Percentiles rank a stretch among this genome's conserved stretches.
Conservation (phyloP, 2,888 invertebrate genomes). For the Oxyteleia sp. region DNA sequence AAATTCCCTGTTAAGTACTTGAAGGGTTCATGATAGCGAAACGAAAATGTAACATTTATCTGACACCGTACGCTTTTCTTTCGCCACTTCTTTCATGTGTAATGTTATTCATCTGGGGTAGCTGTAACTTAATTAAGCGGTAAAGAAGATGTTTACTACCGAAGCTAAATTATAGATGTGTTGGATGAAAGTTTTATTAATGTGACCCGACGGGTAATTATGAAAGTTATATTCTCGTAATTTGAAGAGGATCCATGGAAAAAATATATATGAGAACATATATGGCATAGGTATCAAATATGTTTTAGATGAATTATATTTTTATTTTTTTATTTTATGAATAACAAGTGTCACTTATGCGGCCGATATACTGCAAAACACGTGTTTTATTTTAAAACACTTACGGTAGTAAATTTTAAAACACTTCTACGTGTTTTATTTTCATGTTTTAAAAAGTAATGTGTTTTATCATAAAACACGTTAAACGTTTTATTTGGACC, state of each 20-base stretch:
- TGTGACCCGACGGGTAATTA: conserved; percentile 14
- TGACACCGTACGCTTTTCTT: not conserved
- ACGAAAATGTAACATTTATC: not conserved
- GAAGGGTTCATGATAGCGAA: not conserved
- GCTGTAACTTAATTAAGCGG: not conserved
- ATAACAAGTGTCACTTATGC: too few relatives aligned
- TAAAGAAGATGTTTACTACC: not conserved
- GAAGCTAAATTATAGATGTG: not conserved
- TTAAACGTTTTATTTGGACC: too few relatives aligned
- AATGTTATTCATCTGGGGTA: not conserved
- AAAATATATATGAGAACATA: too few relatives aligned
- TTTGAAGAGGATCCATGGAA: not conserved
- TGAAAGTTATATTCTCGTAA: conserved; percentile 3
- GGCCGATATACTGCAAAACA: too few relatives aligned
- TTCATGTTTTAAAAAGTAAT: too few relatives aligned
- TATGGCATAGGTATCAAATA: too few relatives aligned
- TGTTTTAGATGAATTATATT: too few relatives aligned
- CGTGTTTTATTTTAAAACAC: too few relatives aligned
- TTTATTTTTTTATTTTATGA: too few relatives aligned
- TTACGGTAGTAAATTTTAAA: too few relatives aligned
- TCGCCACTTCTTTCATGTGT: not conserved
- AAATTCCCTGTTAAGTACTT: conserved; percentile 11
- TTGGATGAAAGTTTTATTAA: conserved; percentile 12
- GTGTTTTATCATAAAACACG: too few relatives aligned
- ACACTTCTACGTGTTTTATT: too few relatives aligned